Percentiles rank a stretch among this genome's conserved stretches.
Evolutionary conservation across 1,140 invertebrate genomes (phyloP).

Genomic region (Saccostrea glomerata): DNA sequence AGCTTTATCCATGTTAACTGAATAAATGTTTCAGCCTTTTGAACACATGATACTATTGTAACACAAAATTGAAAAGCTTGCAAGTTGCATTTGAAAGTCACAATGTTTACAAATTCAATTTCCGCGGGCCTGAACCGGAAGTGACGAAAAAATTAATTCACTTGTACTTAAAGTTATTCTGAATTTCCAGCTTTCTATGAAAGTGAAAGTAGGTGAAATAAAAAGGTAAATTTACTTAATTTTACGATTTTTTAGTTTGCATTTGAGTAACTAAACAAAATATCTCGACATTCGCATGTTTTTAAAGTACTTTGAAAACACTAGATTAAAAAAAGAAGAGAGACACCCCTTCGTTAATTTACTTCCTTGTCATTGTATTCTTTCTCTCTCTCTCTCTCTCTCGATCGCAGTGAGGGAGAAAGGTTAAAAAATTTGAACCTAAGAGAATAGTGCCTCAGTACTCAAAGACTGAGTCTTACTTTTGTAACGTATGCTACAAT

Average conservation of each 20-base stretch:
- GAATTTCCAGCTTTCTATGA: not conserved
- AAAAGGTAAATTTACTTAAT: not conserved
- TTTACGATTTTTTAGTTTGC: not conserved
- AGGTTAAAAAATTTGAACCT: no score
- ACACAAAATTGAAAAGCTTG: not conserved
- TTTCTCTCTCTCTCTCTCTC: no score
- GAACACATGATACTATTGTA: not conserved
- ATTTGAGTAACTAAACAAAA: not conserved
- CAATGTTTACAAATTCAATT: constrained; percentile 25
- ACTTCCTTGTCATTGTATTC: no score
- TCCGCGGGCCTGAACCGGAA: constrained; percentile 11
- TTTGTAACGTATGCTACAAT: no score
- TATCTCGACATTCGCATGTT: no score
- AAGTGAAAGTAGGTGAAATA: constrained; percentile 19
- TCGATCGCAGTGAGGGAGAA: no score
- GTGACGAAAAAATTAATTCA: not conserved
- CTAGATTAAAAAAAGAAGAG: no score
- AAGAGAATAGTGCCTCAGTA: no score
- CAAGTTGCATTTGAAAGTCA: not conserved
- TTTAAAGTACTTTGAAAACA: no score
- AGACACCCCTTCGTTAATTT: no score
- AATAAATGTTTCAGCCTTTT: not conserved
- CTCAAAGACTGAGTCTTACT: no score
- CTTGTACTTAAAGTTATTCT: not conserved
- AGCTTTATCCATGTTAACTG: not conserved